Evolutionary conservation across 2,888 invertebrate genomes (phyloP).

Genomic region (Parelbella ahira): DNA sequence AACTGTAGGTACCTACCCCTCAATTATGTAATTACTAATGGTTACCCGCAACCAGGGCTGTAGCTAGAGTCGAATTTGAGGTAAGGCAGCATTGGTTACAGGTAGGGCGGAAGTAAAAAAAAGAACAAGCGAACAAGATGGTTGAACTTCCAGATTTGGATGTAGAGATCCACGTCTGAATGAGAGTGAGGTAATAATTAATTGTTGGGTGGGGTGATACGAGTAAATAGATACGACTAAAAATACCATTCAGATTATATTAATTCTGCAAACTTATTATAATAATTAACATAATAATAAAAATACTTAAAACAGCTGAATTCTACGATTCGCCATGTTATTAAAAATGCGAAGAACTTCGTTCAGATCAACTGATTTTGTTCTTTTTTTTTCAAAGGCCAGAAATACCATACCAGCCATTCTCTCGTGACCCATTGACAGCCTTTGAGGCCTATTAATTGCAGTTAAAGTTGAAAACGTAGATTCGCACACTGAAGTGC

Average conservation of each 20-base stretch:
- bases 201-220: conserved; percentile 23
- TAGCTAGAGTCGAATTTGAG: conserved; percentile 26
- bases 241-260: conserved; percentile 18
- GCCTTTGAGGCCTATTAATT: conserved; percentile 30
- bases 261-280: conserved; percentile 16
- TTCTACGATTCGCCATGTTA: conserved; percentile 13
- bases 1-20: no score
- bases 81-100: conserved; percentile 23
- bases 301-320: conserved; percentile 12
- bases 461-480: conserved; percentile 32
- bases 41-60: no score
- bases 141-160: conserved; percentile 22
- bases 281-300: conserved; percentile 6
- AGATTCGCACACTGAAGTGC: conserved; percentile 25
- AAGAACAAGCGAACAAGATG: conserved; percentile 25
- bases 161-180: conserved; percentile 22
- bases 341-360: conserved; percentile 10
- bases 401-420: conserved; percentile 32
- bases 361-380: conserved; percentile 4
- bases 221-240: conserved; percentile 16
- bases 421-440: conserved; percentile 32
- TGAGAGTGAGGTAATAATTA: conserved; percentile 25
- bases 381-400: conserved; percentile 9
- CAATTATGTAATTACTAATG: no score
- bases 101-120: conserved; percentile 21